Percentiles rank a stretch among this genome's conserved stretches.
Conservation (phyloP, 2,797 vertebrate species). For the Danio kyathit region DNA sequence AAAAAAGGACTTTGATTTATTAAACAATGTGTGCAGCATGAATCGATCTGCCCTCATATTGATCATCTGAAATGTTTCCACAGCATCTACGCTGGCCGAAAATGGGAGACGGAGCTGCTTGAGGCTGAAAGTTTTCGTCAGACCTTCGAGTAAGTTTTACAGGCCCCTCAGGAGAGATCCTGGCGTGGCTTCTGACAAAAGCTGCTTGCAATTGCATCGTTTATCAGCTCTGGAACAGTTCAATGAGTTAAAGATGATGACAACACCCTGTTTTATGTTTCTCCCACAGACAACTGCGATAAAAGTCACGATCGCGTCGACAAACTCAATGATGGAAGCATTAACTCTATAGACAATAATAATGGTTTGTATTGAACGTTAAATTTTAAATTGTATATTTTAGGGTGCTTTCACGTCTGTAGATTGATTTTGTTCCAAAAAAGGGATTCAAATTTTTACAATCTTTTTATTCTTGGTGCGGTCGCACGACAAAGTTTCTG, state of each 20-base stretch:
- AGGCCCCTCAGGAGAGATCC: conserved; percentile 13
- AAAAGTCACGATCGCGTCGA: conserved; percentile 97
- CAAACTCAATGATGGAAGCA: conserved; percentile 96
- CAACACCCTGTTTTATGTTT: conserved; percentile 79
- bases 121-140: conserved; percentile 96
- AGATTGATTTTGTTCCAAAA: too few relatives aligned
- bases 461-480: too few relatives aligned
- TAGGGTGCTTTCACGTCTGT: too few relatives aligned
- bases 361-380: conserved; percentile 87
- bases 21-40: conserved; percentile 8
- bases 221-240: conserved; percentile 26
- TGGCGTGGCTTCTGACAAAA: conserved; percentile 44
- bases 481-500: conserved; percentile 64
- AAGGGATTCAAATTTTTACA: too few relatives aligned
- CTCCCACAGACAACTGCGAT: conserved; percentile 96
- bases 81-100: conserved; percentile 92
- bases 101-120: conserved; percentile 92
- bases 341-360: conserved; percentile 99
- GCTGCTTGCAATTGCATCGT: conserved; percentile 5
- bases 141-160: conserved; percentile 92
- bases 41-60: conserved; percentile 49
- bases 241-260: conserved; percentile 36
- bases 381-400: too few relatives aligned
- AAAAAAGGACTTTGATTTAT: conserved; percentile 20
- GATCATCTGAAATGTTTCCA: conserved; percentile 62